Conservation (phyloP, 2,113 vertebrate genomes). For the Dicaeum eximium region DNA sequence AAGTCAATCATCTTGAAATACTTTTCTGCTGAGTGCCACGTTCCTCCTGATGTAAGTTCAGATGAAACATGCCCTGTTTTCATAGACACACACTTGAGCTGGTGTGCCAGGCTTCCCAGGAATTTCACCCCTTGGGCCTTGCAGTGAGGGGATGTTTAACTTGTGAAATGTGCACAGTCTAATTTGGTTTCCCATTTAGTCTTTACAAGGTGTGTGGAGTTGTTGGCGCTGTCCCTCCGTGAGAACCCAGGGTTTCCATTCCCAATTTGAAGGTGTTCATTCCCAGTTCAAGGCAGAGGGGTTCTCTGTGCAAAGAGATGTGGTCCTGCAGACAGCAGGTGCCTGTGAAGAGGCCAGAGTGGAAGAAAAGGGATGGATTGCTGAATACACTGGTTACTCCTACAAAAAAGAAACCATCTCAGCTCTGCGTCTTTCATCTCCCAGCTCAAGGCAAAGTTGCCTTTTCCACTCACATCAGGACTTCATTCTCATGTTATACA, state of each 20-base stretch:
- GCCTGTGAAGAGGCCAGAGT: background rate
- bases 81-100: background rate
- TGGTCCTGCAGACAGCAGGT: background rate
- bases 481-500: background rate
- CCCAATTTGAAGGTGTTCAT: background rate
- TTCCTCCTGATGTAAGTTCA: background rate
- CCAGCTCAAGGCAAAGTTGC: background rate
- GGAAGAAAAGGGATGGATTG: background rate
- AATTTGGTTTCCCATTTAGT: background rate
- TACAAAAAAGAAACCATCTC: background rate
- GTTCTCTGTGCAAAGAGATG: background rate
- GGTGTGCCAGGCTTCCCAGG: background rate
- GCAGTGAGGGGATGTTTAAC: background rate
- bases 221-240: background rate
- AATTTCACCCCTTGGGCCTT: background rate
- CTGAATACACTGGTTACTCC: background rate
- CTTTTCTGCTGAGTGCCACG: background rate
- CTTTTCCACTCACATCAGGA: background rate
- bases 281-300: background rate
- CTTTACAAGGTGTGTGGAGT: background rate
- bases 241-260: background rate
- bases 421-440: background rate
- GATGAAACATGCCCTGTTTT: background rate
- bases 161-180: background rate
- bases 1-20: background rate